A percentile compares a stretch with the other conserved stretches of the same genome.
Evolutionary conservation across 2,888 invertebrate genomes (phyloP).

Genomic region (Lysandra bellargus): DNA sequence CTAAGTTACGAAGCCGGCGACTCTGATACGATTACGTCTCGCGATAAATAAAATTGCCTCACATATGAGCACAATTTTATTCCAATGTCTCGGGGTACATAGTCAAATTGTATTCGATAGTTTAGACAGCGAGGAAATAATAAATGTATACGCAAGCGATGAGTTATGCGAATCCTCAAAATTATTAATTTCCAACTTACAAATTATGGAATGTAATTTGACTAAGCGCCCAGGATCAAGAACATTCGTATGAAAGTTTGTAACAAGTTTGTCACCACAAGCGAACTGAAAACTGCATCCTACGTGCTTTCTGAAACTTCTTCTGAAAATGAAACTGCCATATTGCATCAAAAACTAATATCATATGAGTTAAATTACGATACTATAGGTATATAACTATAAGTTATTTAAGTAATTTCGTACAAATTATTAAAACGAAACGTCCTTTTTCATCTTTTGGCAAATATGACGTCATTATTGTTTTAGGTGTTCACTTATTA

Average conservation of each 20-base stretch:
- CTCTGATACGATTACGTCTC: background rate
- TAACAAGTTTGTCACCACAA: background rate
- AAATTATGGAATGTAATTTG: too few species aligned
- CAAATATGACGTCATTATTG: background rate
- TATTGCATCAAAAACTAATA: background rate
- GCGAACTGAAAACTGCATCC: background rate
- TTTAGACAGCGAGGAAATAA: too few species aligned
- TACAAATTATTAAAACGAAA: too few species aligned
- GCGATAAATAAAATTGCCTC: background rate
- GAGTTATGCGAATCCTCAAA: too few species aligned
- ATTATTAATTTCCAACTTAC: too few species aligned
- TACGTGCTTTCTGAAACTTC: background rate
- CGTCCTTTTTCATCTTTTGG: background rate
- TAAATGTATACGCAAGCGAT: too few species aligned
- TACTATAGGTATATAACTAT: too few species aligned
- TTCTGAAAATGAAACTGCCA: background rate
- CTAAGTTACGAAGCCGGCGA: background rate
- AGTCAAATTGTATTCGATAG: too few species aligned
- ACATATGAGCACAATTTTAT: constrained; percentile 7
- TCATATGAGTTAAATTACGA: too few species aligned
- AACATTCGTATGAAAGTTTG: background rate
- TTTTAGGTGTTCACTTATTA: too few species aligned
- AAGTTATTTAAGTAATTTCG: too few species aligned
- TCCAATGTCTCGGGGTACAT: background rate
- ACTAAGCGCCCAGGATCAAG: background rate